A percentile compares a stretch with the other conserved stretches of the same genome.
Evolutionary conservation across 1,140 invertebrate genomes (phyloP).

Genomic region (Trypoxylus dichotomus): DNA sequence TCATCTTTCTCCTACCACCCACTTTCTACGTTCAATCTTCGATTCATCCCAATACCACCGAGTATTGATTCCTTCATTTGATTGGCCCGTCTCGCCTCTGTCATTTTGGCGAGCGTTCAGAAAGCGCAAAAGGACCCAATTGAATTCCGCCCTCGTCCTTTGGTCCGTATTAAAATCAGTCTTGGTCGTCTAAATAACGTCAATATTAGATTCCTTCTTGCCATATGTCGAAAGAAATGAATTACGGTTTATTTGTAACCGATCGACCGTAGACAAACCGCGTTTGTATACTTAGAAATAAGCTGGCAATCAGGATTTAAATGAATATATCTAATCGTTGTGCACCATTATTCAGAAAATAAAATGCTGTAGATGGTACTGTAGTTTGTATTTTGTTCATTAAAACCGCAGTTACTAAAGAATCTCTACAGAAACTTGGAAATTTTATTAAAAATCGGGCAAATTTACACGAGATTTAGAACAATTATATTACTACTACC

Average conservation of each 20-base stretch:
- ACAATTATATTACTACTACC: no score
- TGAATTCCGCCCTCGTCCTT: not conserved
- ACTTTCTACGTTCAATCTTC: not conserved
- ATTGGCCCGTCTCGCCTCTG: not conserved
- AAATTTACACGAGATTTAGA: no score
- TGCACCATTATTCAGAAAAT: no score
- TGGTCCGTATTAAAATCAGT: not conserved
- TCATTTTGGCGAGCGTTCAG: not conserved
- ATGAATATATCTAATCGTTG: no score
- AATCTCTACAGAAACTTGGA: no score
- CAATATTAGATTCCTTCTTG: not conserved
- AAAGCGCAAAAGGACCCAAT: not conserved
- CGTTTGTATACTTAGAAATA: not conserved
- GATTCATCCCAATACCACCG: not conserved
- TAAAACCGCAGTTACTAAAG: no score
- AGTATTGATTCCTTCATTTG: not conserved
- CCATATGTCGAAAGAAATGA: not conserved
- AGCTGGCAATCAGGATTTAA: not conserved
- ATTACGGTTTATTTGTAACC: not conserved
- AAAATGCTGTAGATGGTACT: no score
- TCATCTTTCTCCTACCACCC: not conserved
- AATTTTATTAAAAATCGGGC: no score
- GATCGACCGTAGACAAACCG: not conserved
- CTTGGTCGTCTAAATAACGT: not conserved
- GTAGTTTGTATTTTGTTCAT: no score